Percentiles rank a stretch among this genome's conserved stretches.
Evolutionary conservation across 2,797 vertebrate species (phyloP).

Genomic region (Alauda arvensis): DNA sequence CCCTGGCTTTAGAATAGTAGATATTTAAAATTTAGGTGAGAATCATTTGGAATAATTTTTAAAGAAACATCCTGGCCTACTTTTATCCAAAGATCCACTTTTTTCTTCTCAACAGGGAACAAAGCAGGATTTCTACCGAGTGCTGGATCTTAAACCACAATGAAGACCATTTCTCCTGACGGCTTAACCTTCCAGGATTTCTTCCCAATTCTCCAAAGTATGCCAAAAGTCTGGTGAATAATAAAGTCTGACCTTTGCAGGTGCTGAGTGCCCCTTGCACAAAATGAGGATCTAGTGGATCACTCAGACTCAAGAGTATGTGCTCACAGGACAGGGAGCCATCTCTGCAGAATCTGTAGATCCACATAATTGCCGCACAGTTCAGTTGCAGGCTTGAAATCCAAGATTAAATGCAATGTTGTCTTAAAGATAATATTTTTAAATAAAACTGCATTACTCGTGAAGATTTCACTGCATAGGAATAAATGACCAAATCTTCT

Average conservation of each 20-base stretch:
- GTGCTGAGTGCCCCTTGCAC: background rate
- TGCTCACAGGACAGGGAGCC: background rate
- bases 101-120: background rate
- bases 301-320: background rate
- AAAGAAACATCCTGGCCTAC: background rate
- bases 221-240: background rate
- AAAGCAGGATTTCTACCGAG: background rate
- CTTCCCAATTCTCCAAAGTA: background rate
- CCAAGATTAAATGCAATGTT: background rate
- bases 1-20: background rate
- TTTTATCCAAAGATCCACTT: background rate
- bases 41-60: background rate
- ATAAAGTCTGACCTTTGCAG: background rate
- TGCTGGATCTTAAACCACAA: background rate
- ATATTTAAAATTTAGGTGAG: constrained; percentile 13
- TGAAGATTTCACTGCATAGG: background rate
- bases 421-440: background rate
- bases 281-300: background rate
- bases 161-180: background rate
- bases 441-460: background rate
- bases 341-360: background rate
- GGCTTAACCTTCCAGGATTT: background rate
- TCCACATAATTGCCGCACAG: background rate
- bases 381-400: background rate
- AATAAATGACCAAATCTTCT: background rate